phyloP scores from a whole-genome alignment of 2,113 vertebrate species.

The Eulacestoma nigropectus region DNA sequence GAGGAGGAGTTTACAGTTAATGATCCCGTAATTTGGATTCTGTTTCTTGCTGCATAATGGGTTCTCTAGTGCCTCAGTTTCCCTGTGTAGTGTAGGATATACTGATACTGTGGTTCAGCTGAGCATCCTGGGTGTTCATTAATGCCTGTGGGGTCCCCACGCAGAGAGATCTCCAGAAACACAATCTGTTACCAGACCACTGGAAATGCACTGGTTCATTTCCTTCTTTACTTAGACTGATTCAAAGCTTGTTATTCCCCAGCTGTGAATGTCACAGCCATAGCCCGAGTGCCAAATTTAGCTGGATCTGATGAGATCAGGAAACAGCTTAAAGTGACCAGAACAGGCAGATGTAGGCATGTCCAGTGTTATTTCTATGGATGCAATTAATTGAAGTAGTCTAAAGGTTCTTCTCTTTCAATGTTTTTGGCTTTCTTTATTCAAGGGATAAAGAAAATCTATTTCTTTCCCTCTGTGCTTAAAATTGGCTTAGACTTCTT shows the following conservation, averaged over 20 bases:
- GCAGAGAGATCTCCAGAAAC: neutral
- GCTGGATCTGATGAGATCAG: neutral
- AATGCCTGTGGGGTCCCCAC: neutral
- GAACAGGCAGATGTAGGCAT: neutral
- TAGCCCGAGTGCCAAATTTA: neutral
- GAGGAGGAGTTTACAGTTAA: neutral
- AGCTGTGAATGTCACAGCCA: constrained; percentile 1
- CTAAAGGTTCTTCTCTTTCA: neutral
- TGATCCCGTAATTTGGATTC: neutral
- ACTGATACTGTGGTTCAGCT: neutral
- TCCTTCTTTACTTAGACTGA: neutral
- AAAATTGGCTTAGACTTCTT: neutral
- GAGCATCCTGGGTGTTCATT: neutral
- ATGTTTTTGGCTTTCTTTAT: neutral
- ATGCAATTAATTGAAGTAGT: neutral
- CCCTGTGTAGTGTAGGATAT: neutral
- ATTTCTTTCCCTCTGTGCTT: neutral
- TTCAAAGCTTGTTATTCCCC: constrained; percentile 2
- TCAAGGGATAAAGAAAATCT: neutral
- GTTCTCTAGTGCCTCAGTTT: neutral
- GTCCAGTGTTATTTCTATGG: neutral
- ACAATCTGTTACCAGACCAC: neutral
- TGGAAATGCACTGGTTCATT: neutral
- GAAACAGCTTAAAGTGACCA: neutral
- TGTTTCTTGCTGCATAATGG: neutral